Percentiles rank a stretch among this genome's conserved stretches.
Conservation (phyloP, 1,140 invertebrate species). For the Drosophila bocki region DNA sequence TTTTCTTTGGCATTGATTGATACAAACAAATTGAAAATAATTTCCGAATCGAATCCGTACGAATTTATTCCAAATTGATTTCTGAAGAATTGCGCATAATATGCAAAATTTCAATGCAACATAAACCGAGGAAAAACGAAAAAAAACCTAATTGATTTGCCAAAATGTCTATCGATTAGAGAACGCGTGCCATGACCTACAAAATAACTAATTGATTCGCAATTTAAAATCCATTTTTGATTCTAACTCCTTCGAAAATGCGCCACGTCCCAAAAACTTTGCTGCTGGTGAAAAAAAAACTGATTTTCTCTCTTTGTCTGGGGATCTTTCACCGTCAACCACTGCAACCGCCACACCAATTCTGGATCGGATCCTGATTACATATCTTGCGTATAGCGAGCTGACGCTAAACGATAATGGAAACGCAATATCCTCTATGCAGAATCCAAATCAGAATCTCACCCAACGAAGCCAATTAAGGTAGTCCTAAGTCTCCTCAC, state of each 20-base stretch:
- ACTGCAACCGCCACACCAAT: constrained; percentile 27
- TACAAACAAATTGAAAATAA: constrained; percentile 50
- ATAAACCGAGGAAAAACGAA: constrained; percentile 29
- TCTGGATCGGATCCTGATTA: constrained; percentile 47
- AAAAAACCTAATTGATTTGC: constrained; percentile 17
- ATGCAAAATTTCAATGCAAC: constrained; percentile 62
- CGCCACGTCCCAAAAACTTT: constrained; percentile 15
- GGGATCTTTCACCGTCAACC: constrained; percentile 10
- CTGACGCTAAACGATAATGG: constrained; percentile 80
- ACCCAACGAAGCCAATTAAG: constrained; percentile 52
- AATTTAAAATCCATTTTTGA: constrained; percentile 55
- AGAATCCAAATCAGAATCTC: constrained; percentile 50
- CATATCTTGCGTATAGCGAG: constrained; percentile 56
- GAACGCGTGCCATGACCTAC: constrained; percentile 34
- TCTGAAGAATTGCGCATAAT: constrained; percentile 57
- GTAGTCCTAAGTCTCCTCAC: constrained; percentile 17
- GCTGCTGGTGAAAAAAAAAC: constrained; percentile 31
- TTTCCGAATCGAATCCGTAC: constrained; percentile 19
- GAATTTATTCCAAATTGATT: constrained; percentile 25
- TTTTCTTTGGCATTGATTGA: constrained; percentile 65
- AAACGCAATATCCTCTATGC: constrained; percentile 63
- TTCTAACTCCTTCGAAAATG: constrained; percentile 20
- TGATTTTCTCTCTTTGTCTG: constrained; percentile 54
- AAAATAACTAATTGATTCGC: constrained; percentile 8
- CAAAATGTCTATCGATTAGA: constrained; percentile 24